Conservation (phyloP, 2,888 invertebrate species). For the Drosophila atripex region DNA sequence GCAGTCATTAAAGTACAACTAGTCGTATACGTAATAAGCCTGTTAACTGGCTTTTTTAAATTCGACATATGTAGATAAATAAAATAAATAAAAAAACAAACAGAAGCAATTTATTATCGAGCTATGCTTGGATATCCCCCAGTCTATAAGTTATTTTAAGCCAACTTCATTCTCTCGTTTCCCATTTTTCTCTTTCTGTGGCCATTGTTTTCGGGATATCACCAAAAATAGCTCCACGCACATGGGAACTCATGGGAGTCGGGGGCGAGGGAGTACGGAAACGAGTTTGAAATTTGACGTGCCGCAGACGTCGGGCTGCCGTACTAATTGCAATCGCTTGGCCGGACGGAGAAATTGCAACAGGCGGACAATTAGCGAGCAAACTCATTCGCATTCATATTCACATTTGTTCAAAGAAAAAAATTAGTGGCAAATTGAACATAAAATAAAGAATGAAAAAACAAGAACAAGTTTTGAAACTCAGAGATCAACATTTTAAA, state of each 20-base stretch:
- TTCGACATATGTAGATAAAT: neutral
- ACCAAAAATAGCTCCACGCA: constrained; percentile 55
- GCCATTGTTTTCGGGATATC: constrained; percentile 50
- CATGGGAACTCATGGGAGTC: constrained; percentile 20
- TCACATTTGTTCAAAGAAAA: constrained; percentile 31
- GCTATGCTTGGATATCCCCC: neutral
- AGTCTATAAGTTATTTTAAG: neutral
- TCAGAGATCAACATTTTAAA: constrained; percentile 32
- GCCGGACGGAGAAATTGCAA: constrained; percentile 37
- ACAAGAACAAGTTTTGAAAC: constrained; percentile 59
- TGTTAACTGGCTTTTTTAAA: neutral
- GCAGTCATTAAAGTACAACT: neutral
- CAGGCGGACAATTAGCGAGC: constrained; percentile 44
- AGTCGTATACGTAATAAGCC: neutral
- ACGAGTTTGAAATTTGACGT: constrained; percentile 37
- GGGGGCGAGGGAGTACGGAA: constrained; percentile 5
- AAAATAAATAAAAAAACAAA: too few relatives aligned
- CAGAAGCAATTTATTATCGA: neutral
- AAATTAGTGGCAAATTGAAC: constrained; percentile 6
- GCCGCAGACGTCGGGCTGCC: constrained; percentile 46
- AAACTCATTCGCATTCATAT: constrained; percentile 32
- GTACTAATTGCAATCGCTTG: constrained; percentile 44
- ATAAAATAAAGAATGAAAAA: constrained; percentile 12
- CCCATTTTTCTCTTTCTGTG: constrained; percentile 6
- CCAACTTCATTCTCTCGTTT: neutral